Conservation (phyloP, 2,113 vertebrate species). For the Petrocephalus microphthalmus region DNA sequence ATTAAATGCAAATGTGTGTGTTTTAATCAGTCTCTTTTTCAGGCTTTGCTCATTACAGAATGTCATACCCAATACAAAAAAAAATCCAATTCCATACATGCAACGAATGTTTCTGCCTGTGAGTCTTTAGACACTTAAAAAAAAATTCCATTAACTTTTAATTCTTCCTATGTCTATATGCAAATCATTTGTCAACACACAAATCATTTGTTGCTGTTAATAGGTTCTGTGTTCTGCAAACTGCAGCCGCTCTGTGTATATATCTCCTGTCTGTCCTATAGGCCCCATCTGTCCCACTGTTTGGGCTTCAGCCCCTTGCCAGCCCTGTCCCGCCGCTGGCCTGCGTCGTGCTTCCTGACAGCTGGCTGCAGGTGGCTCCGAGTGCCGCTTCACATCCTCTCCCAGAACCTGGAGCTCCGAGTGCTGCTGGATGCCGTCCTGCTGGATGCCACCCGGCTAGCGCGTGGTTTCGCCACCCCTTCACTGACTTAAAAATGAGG, state of each 20-base stretch:
- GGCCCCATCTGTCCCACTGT: neutral
- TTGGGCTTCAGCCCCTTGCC: neutral
- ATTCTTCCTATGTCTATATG: neutral
- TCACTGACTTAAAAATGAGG: neutral
- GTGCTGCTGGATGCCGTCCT: neutral
- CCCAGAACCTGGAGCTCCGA: neutral
- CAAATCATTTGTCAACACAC: neutral
- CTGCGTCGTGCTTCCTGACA: neutral
- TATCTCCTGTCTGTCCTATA: neutral
- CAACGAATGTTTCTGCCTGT: neutral
- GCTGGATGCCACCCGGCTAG: neutral
- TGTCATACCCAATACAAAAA: neutral
- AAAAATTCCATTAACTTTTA: neutral
- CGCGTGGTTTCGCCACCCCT: neutral
- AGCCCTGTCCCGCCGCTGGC: neutral
- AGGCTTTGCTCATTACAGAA: neutral
- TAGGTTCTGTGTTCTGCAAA: neutral
- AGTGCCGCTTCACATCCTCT: neutral
- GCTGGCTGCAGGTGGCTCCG: neutral
- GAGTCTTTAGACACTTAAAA: neutral
- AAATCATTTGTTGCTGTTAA: neutral
- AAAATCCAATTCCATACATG: neutral
- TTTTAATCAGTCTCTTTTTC: neutral
- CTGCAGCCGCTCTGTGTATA: neutral
- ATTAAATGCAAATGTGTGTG: neutral